Percentiles rank a stretch among this genome's conserved stretches.
Conservation (phyloP, 2,113 vertebrate species). For the Danionella cerebrum region DNA sequence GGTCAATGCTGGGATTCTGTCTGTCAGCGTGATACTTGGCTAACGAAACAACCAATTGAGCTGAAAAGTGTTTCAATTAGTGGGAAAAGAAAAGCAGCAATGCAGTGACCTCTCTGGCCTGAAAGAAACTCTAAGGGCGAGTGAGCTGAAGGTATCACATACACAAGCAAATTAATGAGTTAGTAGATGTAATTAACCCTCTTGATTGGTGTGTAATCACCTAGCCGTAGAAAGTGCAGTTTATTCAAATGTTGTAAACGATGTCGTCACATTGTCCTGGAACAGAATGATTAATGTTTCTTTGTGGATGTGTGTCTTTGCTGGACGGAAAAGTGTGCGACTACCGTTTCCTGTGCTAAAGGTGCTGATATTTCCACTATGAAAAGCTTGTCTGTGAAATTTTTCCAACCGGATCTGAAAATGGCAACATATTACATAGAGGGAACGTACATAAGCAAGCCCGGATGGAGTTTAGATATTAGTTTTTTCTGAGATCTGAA, state of each 20-base stretch:
- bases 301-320: neutral
- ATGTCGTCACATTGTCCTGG: neutral
- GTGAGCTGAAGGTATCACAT: neutral
- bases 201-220: neutral
- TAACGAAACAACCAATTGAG: constrained; percentile 78
- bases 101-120: neutral
- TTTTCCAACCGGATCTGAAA: constrained; percentile 13
- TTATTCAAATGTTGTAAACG: neutral
- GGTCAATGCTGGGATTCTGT: constrained; percentile 62
- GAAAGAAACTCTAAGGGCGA: neutral
- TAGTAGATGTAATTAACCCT: neutral
- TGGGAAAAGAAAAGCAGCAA: constrained; percentile 16
- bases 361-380: neutral
- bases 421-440: neutral
- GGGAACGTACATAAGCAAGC: too few relatives aligned
- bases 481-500: neutral
- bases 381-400: constrained; percentile 5
- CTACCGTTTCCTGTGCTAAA: constrained; percentile 24
- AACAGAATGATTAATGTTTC: constrained; percentile 36
- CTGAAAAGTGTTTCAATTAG: constrained; percentile 86
- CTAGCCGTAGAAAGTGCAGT: neutral
- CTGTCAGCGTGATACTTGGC: constrained; percentile 88
- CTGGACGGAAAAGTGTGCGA: constrained; percentile 11
- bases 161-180: neutral
- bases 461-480: neutral